Evolutionary conservation across 1,140 invertebrate genomes (phyloP).

Genomic region (Drosophila fuyamai): DNA sequence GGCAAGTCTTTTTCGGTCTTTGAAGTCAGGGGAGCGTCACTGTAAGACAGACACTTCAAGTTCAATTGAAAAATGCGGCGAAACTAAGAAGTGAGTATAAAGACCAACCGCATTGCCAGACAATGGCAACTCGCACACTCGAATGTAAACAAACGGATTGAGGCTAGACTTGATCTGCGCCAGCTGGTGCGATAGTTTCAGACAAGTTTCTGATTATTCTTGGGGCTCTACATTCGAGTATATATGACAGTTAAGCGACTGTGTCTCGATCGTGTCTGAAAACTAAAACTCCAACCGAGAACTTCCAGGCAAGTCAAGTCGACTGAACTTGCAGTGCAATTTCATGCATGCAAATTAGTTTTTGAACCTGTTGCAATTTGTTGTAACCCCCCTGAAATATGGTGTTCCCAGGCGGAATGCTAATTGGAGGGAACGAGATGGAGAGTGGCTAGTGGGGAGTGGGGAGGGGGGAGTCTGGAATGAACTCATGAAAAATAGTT

Average conservation of each 20-base stretch:
- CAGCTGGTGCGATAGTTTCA: constrained; percentile 60
- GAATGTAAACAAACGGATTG: constrained; percentile 34
- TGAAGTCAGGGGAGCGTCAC: constrained; percentile 40
- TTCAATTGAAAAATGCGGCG: constrained; percentile 77
- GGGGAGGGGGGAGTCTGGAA: constrained; percentile 38
- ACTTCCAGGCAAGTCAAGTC: constrained; percentile 48
- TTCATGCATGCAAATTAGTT: constrained; percentile 82
- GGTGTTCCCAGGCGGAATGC: constrained; percentile 63
- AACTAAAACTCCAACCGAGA: constrained; percentile 24
- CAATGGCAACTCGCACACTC: constrained; percentile 49
- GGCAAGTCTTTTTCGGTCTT: constrained; percentile 46
- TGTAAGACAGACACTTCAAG: constrained; percentile 65
- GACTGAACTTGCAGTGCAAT: constrained; percentile 61
- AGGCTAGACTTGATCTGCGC: constrained; percentile 42
- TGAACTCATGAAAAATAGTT: constrained; percentile 73
- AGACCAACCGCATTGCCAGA: constrained; percentile 79
- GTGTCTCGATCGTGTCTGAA: constrained; percentile 51
- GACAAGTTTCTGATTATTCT: constrained; percentile 55
- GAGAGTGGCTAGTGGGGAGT: constrained; percentile 22
- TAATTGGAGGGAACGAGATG: constrained; percentile 49
- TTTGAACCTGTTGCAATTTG: constrained; percentile 80
- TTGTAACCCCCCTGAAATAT: constrained; percentile 17
- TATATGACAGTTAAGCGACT: constrained; percentile 54
- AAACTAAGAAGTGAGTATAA: constrained; percentile 39
- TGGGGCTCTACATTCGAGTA: not conserved